Conservation (phyloP, 1,140 invertebrate species). For the Platyura marginata region DNA sequence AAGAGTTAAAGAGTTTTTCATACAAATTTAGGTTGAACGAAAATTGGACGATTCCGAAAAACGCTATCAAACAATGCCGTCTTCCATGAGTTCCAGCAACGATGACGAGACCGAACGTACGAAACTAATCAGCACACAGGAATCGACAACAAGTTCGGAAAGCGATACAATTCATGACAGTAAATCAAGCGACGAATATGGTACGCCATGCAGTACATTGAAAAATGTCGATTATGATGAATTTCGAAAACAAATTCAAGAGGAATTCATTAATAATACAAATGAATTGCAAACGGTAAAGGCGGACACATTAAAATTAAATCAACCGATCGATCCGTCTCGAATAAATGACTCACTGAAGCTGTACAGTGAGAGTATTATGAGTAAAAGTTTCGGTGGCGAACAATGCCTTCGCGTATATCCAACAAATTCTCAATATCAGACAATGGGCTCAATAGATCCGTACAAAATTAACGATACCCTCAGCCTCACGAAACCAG, state of each 20-base stretch:
- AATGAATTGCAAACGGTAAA: conserved; percentile 21
- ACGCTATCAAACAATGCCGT: conserved; percentile 52
- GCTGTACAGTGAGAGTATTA: conserved; percentile 23
- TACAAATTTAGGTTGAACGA: too few species aligned
- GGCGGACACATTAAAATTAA: conserved; percentile 23
- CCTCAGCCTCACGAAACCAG: conserved; percentile 14
- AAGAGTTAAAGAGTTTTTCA: too few species aligned
- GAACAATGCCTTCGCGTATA: conserved; percentile 14
- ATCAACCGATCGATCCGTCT: conserved; percentile 28
- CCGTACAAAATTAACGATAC: conserved; percentile 20
- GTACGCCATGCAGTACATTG: conserved; percentile 8
- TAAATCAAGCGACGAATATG: not conserved
- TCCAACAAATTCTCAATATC: not conserved
- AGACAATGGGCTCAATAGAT: conserved; percentile 11
- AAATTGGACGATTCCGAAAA: conserved; percentile 42
- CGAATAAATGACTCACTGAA: conserved; percentile 26
- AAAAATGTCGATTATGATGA: conserved; percentile 24
- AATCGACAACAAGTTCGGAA: conserved; percentile 10
- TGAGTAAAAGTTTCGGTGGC: conserved; percentile 25
- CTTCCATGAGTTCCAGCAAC: conserved; percentile 32
- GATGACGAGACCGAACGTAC: conserved; percentile 16
- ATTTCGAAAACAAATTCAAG: conserved; percentile 21
- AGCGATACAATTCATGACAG: conserved; percentile 3
- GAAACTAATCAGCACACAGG: conserved; percentile 6
- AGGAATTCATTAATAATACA: conserved; percentile 20